Conservation (phyloP, 1,140 invertebrate species). For the Trichonephila clavata region DNA sequence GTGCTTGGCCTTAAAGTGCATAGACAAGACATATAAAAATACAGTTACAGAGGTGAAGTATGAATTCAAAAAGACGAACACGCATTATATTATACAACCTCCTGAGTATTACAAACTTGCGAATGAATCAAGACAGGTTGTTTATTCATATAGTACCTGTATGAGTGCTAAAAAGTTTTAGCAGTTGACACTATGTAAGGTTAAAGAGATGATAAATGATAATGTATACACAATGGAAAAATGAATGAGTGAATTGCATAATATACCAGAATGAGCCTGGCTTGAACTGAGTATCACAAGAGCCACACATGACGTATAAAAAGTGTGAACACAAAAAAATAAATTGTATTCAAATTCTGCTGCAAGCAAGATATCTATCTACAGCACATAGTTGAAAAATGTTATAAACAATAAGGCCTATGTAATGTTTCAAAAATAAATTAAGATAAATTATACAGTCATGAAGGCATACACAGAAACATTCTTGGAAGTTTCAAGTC, state of each 20-base stretch:
- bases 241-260: conserved; percentile 53
- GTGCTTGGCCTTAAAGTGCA: conserved; percentile 36
- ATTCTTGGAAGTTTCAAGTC: conserved; percentile 36
- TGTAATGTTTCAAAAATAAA: conserved; percentile 51
- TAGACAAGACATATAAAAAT: conserved; percentile 71
- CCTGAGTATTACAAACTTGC: conserved; percentile 75
- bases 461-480: conserved; percentile 31
- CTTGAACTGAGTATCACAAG: conserved; percentile 64
- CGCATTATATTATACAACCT: conserved; percentile 67
- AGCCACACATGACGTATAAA: conserved; percentile 52
- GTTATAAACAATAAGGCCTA: conserved; percentile 46
- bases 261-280: conserved; percentile 15
- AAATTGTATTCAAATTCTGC: conserved; percentile 34
- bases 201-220: conserved; percentile 60
- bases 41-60: conserved; percentile 61
- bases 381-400: conserved; percentile 36
- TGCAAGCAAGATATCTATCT: conserved; percentile 63
- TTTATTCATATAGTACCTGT: conserved; percentile 52
- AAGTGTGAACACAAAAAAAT: conserved; percentile 55
- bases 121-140: conserved; percentile 66
- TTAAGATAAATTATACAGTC: conserved; percentile 52
- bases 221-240: conserved; percentile 57
- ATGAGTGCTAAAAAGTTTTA: conserved; percentile 28
- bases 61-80: conserved; percentile 52
- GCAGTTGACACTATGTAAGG: conserved; percentile 6